phyloP scores from a whole-genome alignment of 92 coral and sea anemone species.

The Bergia puertoricense region DNA sequence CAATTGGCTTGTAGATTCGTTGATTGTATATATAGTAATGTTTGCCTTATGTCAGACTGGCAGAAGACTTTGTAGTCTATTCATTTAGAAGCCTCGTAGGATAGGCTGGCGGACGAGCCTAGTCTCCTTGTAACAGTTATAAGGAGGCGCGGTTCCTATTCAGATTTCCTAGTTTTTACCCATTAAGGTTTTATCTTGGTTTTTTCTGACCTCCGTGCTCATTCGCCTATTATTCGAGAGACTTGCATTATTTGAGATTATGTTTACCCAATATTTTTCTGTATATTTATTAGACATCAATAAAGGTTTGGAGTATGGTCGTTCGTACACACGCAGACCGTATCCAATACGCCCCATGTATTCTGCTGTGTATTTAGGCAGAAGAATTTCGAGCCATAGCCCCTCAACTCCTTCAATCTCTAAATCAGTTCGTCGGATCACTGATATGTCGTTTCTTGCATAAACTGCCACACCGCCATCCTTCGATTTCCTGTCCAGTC shows the following conservation, averaged over 20 bases:
- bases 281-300: too few relatives aligned
- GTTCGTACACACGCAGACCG: too few relatives aligned
- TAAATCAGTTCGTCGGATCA: conserved; percentile 38
- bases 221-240: too few relatives aligned
- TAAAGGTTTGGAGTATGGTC: too few relatives aligned
- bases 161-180: neutral
- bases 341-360: too few relatives aligned
- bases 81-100: too few relatives aligned
- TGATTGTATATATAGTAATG: too few relatives aligned
- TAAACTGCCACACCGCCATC: conserved; percentile 44
- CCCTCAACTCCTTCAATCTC: conserved; percentile 33
- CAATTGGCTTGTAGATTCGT: conserved; percentile 1
- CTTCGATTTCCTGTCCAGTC: conserved; percentile 36
- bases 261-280: too few relatives aligned
- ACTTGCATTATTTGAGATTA: too few relatives aligned
- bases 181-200: neutral
- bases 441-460: conserved; percentile 28
- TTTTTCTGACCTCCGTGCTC: neutral
- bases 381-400: conserved; percentile 42
- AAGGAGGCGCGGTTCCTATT: conserved; percentile 11
- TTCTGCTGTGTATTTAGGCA: conserved; percentile 6
- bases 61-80: too few relatives aligned
- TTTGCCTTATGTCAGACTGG: too few relatives aligned
- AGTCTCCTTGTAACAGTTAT: neutral
- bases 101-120: neutral